phyloP scores from a whole-genome alignment of 2,888 invertebrate genomes.

The Eumacrocentrus americanus region DNA sequence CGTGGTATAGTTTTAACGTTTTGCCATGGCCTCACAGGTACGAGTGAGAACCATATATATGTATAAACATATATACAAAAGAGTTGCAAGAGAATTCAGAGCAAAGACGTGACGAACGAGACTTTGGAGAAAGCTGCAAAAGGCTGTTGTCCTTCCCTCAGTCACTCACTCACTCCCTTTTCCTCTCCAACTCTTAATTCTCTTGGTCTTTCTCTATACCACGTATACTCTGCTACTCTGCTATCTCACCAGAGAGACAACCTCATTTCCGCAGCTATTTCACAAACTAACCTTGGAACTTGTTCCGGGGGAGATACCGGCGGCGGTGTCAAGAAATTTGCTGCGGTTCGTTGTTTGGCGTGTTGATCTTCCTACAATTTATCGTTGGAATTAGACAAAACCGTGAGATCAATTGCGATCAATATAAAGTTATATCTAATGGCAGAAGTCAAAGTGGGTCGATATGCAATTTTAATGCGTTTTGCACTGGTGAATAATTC shows the following conservation, averaged over 20 bases:
- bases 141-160: background rate
- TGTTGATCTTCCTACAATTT: constrained; percentile 8
- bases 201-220: background rate
- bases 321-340: background rate
- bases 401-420: no score
- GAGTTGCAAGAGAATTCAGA: background rate
- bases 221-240: background rate
- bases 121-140: constrained; percentile 2
- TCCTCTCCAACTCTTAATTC: background rate
- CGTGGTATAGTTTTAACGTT: constrained; percentile 20
- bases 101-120: background rate
- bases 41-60: background rate
- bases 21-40: background rate
- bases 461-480: no score
- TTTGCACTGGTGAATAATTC: no score
- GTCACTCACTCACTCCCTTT: background rate
- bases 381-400: no score
- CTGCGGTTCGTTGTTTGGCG: constrained; percentile 10
- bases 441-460: no score
- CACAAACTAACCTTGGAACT: constrained; percentile 1
- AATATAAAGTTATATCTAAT: no score
- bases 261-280: constrained; percentile 8
- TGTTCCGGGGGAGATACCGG: background rate
- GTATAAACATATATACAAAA: background rate
- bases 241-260: background rate